Base-by-base conservation (phyloP, 1,140 invertebrate species). In the Charaxes varanes region DNA sequence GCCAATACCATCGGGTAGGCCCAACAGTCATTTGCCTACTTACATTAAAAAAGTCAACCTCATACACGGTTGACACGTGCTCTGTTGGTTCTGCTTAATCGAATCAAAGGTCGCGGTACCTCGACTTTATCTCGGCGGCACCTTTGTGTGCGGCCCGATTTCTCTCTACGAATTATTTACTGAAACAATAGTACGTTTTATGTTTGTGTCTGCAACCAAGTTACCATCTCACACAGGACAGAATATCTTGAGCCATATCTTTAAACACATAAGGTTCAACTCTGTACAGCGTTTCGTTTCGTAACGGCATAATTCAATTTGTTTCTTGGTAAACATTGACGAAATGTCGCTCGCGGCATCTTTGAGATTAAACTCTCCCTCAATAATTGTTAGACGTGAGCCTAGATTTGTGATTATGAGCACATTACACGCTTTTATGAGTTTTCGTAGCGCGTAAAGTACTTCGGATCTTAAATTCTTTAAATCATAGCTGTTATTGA, bases 111-210 rank as follows among this genome's bases (percentile, higher is more conserved):
- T 53, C 51, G 41, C 38, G 53, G 54, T 44, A 44, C 53, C 53
- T 57, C 44, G 40, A 45, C 37, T 40, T 32, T 60, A 71, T 68
- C 65, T 59, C 44, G 34, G 55, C 67, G 65, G 57, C 41, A 48
- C 53, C 58, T 66, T 71, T 72, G 62, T 65, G 45, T 60, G 60
- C 41, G 62, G 48, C 60, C 62, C 64, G 74, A 77, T 79, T 81
- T 74, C 73, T 68, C 70, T 48, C 48, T 57, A 54, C 56, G 72
- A 71, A 77, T 70, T 79, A 79, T 81, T 82, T 82, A 67, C 70
- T 78, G 64, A 79, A 78, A 77, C 72, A 79, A 78, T 77, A 78
- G 63, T 64, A 68, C 62, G 60, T 48, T 77, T 63, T 52, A 62
- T 65, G 62, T 70, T 68, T 70, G 55, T 62, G 53, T 42, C 58